Percentiles rank a stretch among this genome's conserved stretches.
These are phyloP conservation scores for Actinopyga echinites DNA, from an alignment of 53 echinoderm and acorn worm genomes.

Conservation along the genomic window DNA sequence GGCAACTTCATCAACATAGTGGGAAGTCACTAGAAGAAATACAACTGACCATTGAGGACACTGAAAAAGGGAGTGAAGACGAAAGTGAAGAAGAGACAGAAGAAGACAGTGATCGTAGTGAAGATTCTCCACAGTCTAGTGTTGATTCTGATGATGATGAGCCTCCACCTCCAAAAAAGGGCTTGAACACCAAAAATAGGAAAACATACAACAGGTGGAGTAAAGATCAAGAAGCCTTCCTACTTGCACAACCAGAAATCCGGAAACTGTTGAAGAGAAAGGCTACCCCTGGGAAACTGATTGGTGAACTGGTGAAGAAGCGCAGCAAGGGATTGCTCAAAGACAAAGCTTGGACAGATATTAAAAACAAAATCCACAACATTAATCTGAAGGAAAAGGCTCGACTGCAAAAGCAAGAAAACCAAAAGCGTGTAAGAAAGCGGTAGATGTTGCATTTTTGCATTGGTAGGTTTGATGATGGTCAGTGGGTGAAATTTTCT, in stretches of 20 bases:
- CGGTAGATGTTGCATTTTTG: too few relatives aligned
- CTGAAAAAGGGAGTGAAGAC: background rate
- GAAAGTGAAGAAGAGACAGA: background rate
- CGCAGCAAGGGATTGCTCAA: background rate
- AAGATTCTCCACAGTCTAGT: background rate
- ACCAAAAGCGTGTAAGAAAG: background rate
- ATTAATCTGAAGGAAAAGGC: background rate
- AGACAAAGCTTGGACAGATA: background rate
- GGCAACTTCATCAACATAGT: constrained; percentile 17
- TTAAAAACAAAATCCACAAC: background rate
- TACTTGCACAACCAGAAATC: background rate
- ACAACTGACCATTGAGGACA: background rate
- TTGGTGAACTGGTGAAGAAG: background rate
- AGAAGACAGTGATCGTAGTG: background rate
- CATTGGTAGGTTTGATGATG: too few relatives aligned
- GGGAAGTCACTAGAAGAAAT: constrained; percentile 36
- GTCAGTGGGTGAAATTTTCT: too few relatives aligned
- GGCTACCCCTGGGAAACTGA: background rate
- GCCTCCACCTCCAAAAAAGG: background rate
- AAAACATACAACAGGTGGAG: background rate
- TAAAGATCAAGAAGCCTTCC: background rate
- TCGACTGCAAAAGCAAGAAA: background rate
- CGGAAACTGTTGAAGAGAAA: background rate
- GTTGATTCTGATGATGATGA: background rate
- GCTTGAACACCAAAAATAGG: too few relatives aligned